Evolutionary conservation across 2,113 vertebrate species (phyloP), one percentile per base, ranked within the genome.

Genomic region (Sylvietta virens): DNA sequence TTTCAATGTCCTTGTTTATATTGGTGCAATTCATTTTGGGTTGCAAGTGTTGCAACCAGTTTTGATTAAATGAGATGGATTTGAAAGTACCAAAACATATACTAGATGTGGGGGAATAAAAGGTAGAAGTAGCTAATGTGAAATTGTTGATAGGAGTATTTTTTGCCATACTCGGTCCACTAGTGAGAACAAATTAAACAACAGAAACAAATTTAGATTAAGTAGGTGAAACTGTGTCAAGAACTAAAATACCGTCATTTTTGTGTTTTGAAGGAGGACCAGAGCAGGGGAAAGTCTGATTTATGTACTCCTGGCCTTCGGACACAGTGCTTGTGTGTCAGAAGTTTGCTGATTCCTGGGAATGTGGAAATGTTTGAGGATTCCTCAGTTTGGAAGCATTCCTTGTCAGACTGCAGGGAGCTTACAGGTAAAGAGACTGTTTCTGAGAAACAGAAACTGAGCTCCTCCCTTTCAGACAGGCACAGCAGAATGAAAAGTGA

Each of bases 21-120:
- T 30, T 74, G 28, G 50, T 74, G 33, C 23, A 66, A 42, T 33
- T 61, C 3, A 19, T 76, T 80, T 57, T 48, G n/a, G 11, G 9
- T 50, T 94, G 42, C 2, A 6, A 40, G 12, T 66, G 8, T 85
- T 78, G 20, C 42, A 81, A 6, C 14, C 18, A 62, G 33, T 91
- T 79, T 67, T 76, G 71, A 79, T 67, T 58, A 56, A 71, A 56
- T 71, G 20, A 58, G 21, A 23, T 66, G 26, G 13, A 81, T 79
- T 33, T 85, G 56, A 81, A 88, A 93, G 33, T 50, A 54, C 11
- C 50, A 54, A 86, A 80, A 3, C 2, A 4, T 48, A 47, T 9
- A 23, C 5, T 47, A 10, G 35, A 31, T 33, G 14, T 3, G 26
- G 5, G 5, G 0, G 1, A 1, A 0, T 0, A 1, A 1, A 10